Conservation (phyloP, 2,113 vertebrate species). For the Rhinoderma darwinii region DNA sequence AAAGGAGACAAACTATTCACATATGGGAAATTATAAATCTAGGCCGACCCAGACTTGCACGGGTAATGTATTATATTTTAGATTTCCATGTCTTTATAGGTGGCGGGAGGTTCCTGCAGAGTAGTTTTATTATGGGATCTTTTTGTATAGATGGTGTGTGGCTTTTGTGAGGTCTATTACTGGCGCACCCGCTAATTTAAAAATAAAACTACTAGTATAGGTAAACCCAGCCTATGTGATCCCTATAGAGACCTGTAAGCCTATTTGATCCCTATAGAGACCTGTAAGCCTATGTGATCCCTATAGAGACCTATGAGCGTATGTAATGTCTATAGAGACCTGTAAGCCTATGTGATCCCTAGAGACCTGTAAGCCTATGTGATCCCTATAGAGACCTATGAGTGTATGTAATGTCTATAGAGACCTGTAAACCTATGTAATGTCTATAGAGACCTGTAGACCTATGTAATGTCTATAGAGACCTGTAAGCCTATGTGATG, state of each 20-base stretch:
- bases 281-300: too few species aligned
- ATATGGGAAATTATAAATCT: conserved; percentile 98
- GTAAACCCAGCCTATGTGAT: too few species aligned
- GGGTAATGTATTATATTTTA: conserved; percentile 77
- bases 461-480: too few species aligned
- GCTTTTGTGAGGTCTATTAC: too few species aligned
- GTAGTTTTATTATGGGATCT: neutral
- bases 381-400: neutral
- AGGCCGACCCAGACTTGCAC: conserved; percentile 95
- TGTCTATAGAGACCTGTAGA: too few species aligned
- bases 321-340: neutral
- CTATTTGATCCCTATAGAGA: too few species aligned
- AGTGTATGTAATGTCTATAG: neutral
- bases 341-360: neutral
- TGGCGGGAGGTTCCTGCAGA: neutral
- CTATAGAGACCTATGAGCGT: neutral
- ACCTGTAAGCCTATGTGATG: too few species aligned
- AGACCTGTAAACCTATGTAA: neutral
- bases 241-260: too few species aligned
- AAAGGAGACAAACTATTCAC: conserved; percentile 66
- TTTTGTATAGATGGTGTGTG: neutral
- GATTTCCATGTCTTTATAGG: neutral
- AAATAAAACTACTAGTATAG: too few species aligned
- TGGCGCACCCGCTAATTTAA: too few species aligned
- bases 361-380: too few species aligned